Base-by-base conservation (phyloP, 2,113 vertebrate species). In the Festucalex cinctus region DNA sequence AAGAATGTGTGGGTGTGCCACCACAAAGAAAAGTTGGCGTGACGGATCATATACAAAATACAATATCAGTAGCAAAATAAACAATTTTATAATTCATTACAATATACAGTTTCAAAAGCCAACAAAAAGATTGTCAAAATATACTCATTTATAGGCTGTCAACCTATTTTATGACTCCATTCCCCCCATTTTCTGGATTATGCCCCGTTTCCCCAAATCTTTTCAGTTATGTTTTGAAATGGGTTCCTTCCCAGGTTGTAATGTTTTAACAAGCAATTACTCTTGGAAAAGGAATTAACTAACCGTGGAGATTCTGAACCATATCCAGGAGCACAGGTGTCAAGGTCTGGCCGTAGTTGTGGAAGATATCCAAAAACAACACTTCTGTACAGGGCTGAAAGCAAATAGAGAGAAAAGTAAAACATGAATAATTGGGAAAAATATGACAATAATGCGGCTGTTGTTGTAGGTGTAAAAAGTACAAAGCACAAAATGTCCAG, bases 331-430 rank as follows among this genome's bases (percentile, higher is more conserved):
- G 92, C 72, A 98, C 94, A 9, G 96, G 96, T 13, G 93, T 97
- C 83, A 98, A 93, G 13, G 93, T 96, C 77, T 96, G 94, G 87
- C 95, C 96, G 90, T 98, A 98, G 87, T 94, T 95, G 89, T 98
- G 96, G 88, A 99, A 99, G 83, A 98, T 93, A 87, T 98, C 96
- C 89, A 98, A 92, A 89, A 99, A 99, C 70, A 99, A 88, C n/a
- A 98, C 96, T 90, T 98, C 96, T 0, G 95, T 96, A 74, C 95
- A 98, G 0, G 96, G 96, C 97, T 98, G 79, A 41, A 63, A 74
- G 24, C 70, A 66, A 56, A 77, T 44, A 62, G n/a, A 81, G 32
- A 43, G 0, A 58, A 37, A 66, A 43, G 10, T 26, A 17, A 32
- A 2, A n/a, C n/a, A n/a, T n/a, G n/a, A n/a, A n/a, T n/a, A n/a